phyloP scores from a whole-genome alignment of 2,888 invertebrate species.

The Troilus luridus region DNA sequence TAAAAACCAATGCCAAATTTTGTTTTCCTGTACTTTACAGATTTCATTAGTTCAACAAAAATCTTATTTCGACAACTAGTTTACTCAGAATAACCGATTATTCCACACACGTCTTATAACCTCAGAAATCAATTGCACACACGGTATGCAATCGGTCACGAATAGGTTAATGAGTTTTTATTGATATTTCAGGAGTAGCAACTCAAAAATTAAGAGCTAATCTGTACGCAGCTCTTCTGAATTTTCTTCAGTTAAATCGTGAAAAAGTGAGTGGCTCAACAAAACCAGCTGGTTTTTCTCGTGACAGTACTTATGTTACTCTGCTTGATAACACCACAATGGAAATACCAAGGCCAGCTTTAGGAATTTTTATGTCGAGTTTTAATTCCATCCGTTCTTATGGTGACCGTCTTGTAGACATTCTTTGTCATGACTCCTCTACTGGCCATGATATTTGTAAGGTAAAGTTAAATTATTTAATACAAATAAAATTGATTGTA shows the following conservation, averaged over 20 bases:
- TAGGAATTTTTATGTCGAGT: constrained; percentile 45
- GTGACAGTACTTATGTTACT: constrained; percentile 56
- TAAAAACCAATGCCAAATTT: no score
- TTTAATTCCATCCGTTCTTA: constrained; percentile 71
- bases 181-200: constrained; percentile 74
- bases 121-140: no score
- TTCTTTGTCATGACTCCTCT: constrained; percentile 87
- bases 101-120: no score
- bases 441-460: constrained; percentile 91
- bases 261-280: constrained; percentile 66
- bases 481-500: neutral
- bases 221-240: constrained; percentile 86
- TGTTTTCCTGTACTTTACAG: no score
- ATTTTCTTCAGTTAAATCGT: constrained; percentile 83
- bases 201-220: constrained; percentile 89
- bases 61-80: no score
- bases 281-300: constrained; percentile 42
- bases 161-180: no score
- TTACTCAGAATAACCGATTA: no score
- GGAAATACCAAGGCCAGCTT: neutral
- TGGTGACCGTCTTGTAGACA: constrained; percentile 85
- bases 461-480: constrained; percentile 66
- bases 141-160: no score
- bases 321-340: constrained; percentile 60
- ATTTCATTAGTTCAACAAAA: no score